Percentiles rank a stretch among this genome's conserved stretches.
These are phyloP conservation scores for Cephalopterus ornatus DNA, from an alignment of 2,113 vertebrate genomes.

Conservation along the genomic window DNA sequence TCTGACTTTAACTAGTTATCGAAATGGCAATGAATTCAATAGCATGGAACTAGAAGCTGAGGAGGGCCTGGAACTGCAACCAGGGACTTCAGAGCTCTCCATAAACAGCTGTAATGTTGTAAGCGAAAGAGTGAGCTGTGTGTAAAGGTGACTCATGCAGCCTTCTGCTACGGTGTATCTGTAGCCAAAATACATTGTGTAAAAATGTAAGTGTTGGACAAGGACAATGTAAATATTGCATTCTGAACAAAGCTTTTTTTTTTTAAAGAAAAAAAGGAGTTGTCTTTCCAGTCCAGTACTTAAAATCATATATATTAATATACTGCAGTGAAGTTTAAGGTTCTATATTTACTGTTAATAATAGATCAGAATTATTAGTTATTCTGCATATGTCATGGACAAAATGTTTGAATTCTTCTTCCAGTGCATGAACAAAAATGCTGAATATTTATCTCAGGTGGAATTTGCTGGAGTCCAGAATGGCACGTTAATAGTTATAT, in stretches of 20 bases:
- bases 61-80: slow-evolving; percentile 80
- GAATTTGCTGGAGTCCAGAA: slow-evolving; percentile 75
- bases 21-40: slow-evolving; percentile 72
- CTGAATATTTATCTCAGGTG: slow-evolving; percentile 76
- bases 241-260: slow-evolving; percentile 62
- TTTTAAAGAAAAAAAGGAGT: slow-evolving; percentile 10
- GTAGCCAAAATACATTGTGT: slow-evolving; percentile 42
- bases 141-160: slow-evolving; percentile 71
- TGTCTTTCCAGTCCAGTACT: slow-evolving; percentile 74
- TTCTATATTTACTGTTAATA: slow-evolving; percentile 75
- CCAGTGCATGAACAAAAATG: slow-evolving; percentile 70
- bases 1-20: slow-evolving; percentile 84
- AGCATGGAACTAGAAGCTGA: slow-evolving; percentile 75
- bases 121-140: slow-evolving; percentile 88
- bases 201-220: slow-evolving; percentile 53
- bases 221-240: slow-evolving; percentile 74
- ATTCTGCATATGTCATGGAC: slow-evolving; percentile 74
- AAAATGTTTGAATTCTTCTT: slow-evolving; percentile 66
- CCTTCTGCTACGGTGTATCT: background rate
- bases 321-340: slow-evolving; percentile 65
- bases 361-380: slow-evolving; percentile 66
- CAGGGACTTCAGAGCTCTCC: slow-evolving; percentile 81
- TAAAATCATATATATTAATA: slow-evolving; percentile 67
- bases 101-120: slow-evolving; percentile 82
- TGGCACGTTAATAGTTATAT: slow-evolving; percentile 64